These are phyloP conservation scores for Tupaia chinensis DNA, from an alignment of 2,113 vertebrate species.

Conservation along the genomic window DNA sequence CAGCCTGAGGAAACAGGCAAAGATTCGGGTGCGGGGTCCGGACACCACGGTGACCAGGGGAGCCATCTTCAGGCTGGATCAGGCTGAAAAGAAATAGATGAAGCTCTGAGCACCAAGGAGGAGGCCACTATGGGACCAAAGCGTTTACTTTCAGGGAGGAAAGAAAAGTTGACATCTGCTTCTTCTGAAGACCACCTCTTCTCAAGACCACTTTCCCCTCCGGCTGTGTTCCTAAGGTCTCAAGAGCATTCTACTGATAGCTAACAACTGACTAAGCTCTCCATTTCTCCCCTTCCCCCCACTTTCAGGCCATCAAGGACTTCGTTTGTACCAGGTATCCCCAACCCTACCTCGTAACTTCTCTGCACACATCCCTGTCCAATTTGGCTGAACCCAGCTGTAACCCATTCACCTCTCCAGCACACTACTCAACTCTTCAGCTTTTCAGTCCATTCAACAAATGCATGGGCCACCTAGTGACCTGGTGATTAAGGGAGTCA, in stretches of 20 bases:
- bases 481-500: too few relatives aligned
- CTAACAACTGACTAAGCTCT: not conserved
- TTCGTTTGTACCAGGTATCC: not conserved
- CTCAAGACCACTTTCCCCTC: not conserved
- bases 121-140: not conserved
- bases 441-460: not conserved
- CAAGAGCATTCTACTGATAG: fast-evolving
- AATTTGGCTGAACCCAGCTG: not conserved
- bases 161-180: not conserved
- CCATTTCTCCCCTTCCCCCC: not conserved
- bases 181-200: not conserved
- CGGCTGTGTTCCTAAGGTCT: not conserved
- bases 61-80: constrained; percentile 80
- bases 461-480: not conserved
- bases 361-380: not conserved
- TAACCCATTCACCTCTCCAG: not conserved
- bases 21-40: constrained; percentile 51
- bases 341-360: not conserved
- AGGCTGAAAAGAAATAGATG: constrained; percentile 70
- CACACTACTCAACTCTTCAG: not conserved
- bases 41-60: constrained; percentile 51
- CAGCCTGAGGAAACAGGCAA: constrained; percentile 75
- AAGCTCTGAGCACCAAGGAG: not conserved
- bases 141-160: not conserved
- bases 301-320: not conserved